Percentiles rank a stretch among this genome's conserved stretches.
Evolutionary conservation across 2,113 vertebrate genomes (phyloP).

Genomic region (Anoplopoma fimbria): DNA sequence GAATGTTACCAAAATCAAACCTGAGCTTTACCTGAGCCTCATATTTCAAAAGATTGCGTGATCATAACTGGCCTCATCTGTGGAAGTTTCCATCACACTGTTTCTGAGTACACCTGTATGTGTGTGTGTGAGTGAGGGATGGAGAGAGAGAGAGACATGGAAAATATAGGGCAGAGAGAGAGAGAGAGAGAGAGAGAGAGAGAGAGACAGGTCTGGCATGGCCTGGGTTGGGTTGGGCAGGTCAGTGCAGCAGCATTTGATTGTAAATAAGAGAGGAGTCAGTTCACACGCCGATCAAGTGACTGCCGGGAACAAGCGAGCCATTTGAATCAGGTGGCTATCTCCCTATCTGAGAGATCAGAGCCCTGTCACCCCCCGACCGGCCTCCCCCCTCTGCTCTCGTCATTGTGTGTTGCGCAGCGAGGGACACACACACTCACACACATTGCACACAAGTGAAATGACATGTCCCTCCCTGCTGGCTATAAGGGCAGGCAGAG

Average conservation of each 20-base stretch:
- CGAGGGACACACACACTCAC: slow-evolving; percentile 47
- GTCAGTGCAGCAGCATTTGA: slow-evolving; percentile 82
- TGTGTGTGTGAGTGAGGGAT: neutral
- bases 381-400: slow-evolving; percentile 65
- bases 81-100: slow-evolving; percentile 66
- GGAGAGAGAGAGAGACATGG: slow-evolving; percentile 32
- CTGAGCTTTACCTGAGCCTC: slow-evolving; percentile 2
- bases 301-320: slow-evolving; percentile 90
- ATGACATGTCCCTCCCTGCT: slow-evolving; percentile 86
- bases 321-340: slow-evolving; percentile 93
- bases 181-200: slow-evolving; percentile 26
- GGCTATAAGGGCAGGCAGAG: slow-evolving; percentile 74
- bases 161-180: slow-evolving; percentile 59
- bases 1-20: neutral
- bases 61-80: slow-evolving; percentile 24
- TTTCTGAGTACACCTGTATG: slow-evolving; percentile 27
- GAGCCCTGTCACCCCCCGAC: slow-evolving; percentile 83
- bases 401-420: slow-evolving; percentile 73
- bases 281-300: slow-evolving; percentile 94
- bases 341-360: slow-evolving; percentile 91
- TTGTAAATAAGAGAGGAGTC: slow-evolving; percentile 88
- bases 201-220: slow-evolving; percentile 40
- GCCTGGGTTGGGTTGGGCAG: slow-evolving; percentile 68
- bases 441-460: slow-evolving; percentile 75
- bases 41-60: slow-evolving; percentile 35